phyloP scores from a whole-genome alignment of 30 jellyfish, hydroid and myxozoan species.

The Hydractinia echinata region DNA sequence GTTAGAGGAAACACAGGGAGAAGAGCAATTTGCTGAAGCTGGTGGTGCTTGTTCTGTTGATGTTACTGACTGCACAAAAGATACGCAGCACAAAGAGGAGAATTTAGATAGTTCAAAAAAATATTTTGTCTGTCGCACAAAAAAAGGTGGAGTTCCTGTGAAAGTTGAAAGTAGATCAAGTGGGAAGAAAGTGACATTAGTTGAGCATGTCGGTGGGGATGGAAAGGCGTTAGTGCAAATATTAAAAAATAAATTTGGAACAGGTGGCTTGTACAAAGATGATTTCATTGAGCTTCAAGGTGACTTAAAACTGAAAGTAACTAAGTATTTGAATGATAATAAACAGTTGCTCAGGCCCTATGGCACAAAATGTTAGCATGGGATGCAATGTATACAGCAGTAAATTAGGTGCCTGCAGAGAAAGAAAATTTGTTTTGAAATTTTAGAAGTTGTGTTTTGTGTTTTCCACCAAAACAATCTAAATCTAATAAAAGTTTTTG shows the following conservation, averaged over 20 bases:
- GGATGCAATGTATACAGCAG: too few relatives aligned
- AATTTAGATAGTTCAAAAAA: not conserved
- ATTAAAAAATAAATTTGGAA: constrained; percentile 73
- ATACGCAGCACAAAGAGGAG: too few relatives aligned
- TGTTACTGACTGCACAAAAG: not conserved
- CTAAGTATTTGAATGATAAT: constrained; percentile 50
- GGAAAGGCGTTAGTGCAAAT: constrained; percentile 38
- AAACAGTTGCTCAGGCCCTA: constrained; percentile 49
- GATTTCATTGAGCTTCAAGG: constrained; percentile 76
- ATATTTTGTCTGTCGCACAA: constrained; percentile 47
- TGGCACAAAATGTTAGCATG: constrained; percentile 8
- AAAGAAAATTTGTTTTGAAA: too few relatives aligned
- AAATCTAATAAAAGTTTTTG: too few relatives aligned
- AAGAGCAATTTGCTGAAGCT: not conserved
- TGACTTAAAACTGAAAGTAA: constrained; percentile 50
- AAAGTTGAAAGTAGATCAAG: constrained; percentile 72
- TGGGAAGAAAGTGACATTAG: constrained; percentile 85
- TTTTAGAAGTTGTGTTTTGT: too few relatives aligned
- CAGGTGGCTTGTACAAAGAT: constrained; percentile 64
- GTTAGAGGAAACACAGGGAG: too few relatives aligned
- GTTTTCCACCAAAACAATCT: too few relatives aligned
- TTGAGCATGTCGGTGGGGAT: constrained; percentile 62
- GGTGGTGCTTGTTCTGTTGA: not conserved
- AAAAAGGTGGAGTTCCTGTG: constrained; percentile 81
- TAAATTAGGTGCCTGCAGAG: too few relatives aligned